These are phyloP conservation scores for Podotricha telesiphe DNA, from an alignment of 2,888 invertebrate genomes.

Conservation along the genomic window DNA sequence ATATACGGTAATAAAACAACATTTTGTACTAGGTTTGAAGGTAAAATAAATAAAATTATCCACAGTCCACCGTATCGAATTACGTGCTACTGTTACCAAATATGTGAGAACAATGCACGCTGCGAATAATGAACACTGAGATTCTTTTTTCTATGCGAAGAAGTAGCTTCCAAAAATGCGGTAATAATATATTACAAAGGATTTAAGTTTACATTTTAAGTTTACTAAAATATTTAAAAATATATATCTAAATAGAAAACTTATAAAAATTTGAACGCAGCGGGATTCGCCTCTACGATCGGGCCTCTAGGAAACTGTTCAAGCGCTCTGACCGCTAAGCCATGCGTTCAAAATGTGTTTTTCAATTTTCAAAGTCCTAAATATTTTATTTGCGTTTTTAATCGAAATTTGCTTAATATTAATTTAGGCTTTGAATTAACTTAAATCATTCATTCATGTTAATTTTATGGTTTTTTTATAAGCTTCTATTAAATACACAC, in stretches of 20 bases:
- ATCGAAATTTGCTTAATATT: too few relatives aligned
- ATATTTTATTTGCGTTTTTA: too few relatives aligned
- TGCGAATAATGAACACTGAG: constrained; percentile 17
- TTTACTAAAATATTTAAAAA: too few relatives aligned
- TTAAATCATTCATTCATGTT: too few relatives aligned
- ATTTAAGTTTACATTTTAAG: not conserved
- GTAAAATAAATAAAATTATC: constrained; percentile 46
- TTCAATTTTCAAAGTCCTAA: too few relatives aligned
- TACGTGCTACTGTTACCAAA: constrained; percentile 41
- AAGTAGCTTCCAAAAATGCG: constrained; percentile 16
- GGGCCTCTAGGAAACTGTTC: too few relatives aligned
- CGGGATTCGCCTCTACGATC: too few relatives aligned
- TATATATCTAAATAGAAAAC: too few relatives aligned
- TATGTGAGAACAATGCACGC: constrained; percentile 27
- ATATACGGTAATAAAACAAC: constrained; percentile 24
- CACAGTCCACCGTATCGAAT: constrained; percentile 44
- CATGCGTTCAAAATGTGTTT: too few relatives aligned
- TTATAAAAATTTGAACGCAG: too few relatives aligned
- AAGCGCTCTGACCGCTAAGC: too few relatives aligned
- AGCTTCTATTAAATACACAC: not conserved
- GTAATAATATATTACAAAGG: not conserved
- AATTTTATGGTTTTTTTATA: not conserved
- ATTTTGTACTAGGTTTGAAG: constrained; percentile 42
- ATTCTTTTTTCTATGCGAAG: constrained; percentile 5
- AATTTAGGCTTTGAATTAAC: not conserved